Base-by-base conservation (phyloP, 2,888 invertebrate genomes). In the Drosophila engyochracea region DNA sequence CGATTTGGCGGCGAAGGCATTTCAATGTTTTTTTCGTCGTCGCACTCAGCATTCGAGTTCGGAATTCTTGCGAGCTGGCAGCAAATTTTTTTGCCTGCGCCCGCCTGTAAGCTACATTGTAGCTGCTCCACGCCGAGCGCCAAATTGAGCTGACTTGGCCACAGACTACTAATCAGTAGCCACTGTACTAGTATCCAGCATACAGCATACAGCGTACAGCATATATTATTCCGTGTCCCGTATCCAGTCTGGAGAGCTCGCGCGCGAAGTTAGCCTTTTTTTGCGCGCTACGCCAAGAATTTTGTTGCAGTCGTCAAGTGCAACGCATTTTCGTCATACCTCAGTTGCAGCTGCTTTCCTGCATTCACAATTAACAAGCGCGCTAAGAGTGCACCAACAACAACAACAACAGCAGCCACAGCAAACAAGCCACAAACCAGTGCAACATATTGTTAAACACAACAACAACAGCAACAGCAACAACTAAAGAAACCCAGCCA, bases 61-160 rank as follows among this genome's bases (percentile, higher is more conserved):
- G 92, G 93, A 92, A 93, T 93, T 93, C 93, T 93, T 93, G 91
- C 92, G 92, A 93, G 93, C 91, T 92, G 93, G 92, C 89, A 93
- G 93, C 92, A 92, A 90, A 86, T 89, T 93, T 91, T 93, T 92
- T 92, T 82, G 76, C 75, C 64, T 70, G 77, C 65, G 70, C 63
- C 80, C 79, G 75, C 57, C 57, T 57, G 39, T 9, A 16, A n/a
- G 55, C 55, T 12, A 57, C 39, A 30, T 1, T 5, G n/a, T 30
- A 30, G 39, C 81, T 79, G 70, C 72, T 69, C 58, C 58, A 44
- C 55, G 63, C 74, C 63, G 74, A 74, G 80, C 75, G 70, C 75
- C 70, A 76, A 76, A 76, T 74, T 75, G 55, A 70, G 55, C 75
- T 55, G 74, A 66, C 70, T 57, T 64, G 64, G 59, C 58, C 71